phyloP scores from a whole-genome alignment of 1,140 invertebrate genomes.

The Daktulosphaira vitifoliae region DNA sequence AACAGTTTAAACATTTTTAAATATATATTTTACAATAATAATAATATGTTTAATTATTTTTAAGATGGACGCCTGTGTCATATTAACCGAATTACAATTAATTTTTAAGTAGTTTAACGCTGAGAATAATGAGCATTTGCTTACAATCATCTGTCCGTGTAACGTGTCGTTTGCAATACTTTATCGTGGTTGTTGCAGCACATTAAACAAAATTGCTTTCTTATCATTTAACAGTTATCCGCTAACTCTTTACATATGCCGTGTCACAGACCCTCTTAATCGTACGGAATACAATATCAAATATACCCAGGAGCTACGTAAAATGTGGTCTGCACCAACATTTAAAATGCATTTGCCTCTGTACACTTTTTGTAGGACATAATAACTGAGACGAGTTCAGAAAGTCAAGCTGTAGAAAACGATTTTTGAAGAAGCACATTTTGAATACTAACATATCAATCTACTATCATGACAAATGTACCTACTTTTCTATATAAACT shows the following conservation, averaged over 20 bases:
- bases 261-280: conserved; percentile 2
- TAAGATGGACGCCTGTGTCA: no score
- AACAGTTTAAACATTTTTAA: no score
- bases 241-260: not conserved
- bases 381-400: no score
- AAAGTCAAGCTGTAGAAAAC: not conserved
- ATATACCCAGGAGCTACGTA: not conserved
- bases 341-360: conserved; percentile 24
- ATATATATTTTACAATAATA: no score
- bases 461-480: conserved; percentile 24
- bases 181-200: no score
- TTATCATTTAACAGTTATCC: not conserved
- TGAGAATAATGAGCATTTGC: no score
- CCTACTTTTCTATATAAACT: not conserved
- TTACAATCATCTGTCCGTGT: no score
- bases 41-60: no score
- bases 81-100: no score
- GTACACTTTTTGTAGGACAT: not conserved
- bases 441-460: conserved; percentile 33
- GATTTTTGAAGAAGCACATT: not conserved
- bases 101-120: no score
- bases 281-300: conserved; percentile 14
- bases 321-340: not conserved
- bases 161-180: no score
- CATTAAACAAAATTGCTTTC: not conserved